Percentiles rank a stretch among this genome's conserved stretches.
Conservation (phyloP, 2,888 invertebrate genomes). For the Microctonus aethiopoides region DNA sequence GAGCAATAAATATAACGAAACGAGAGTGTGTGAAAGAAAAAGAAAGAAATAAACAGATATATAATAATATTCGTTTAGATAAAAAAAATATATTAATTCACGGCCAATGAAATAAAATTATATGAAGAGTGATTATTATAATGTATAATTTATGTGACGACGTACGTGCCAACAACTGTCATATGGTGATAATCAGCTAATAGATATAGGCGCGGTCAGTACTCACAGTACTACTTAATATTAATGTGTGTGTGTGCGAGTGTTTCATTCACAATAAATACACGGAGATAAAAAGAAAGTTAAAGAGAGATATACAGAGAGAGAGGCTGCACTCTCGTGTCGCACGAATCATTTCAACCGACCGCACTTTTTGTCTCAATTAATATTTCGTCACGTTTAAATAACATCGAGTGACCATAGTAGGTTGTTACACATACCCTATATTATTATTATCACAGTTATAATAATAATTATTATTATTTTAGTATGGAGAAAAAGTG, state of each 20-base stretch:
- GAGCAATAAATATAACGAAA: slow-evolving; percentile 21
- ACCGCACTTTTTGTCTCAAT: slow-evolving; percentile 57
- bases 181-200: slow-evolving; percentile 25
- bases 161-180: slow-evolving; percentile 34
- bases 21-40: background rate
- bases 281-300: no score
- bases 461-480: background rate
- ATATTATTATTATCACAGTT: background rate
- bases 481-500: background rate
- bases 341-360: slow-evolving; percentile 5
- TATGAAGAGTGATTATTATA: background rate
- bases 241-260: background rate
- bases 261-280: background rate
- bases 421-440: background rate
- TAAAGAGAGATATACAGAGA: background rate
- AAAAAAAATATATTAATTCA: slow-evolving; percentile 17
- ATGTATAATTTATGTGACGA: slow-evolving; percentile 23
- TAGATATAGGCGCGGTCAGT: slow-evolving; percentile 12
- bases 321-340: background rate
- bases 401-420: slow-evolving; percentile 5
- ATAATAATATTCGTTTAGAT: background rate
- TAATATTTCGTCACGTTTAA: slow-evolving; percentile 60
- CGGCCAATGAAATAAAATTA: slow-evolving; percentile 22
- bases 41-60: background rate
- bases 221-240: background rate